phyloP scores from a whole-genome alignment of 1,140 invertebrate genomes.

The Mycetomoellerius zeteki region DNA sequence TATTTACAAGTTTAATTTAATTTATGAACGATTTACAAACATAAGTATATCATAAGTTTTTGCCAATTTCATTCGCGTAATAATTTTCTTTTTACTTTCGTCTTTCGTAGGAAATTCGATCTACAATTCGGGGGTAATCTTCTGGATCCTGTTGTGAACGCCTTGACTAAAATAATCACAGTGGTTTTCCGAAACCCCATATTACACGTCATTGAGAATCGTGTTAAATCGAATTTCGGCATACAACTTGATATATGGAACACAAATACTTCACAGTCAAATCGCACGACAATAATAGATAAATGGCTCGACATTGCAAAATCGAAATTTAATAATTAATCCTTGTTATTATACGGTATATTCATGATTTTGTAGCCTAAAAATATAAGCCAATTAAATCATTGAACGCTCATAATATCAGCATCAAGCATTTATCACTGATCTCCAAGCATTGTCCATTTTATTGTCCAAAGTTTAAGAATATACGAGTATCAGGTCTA shows the following conservation, averaged over 20 bases:
- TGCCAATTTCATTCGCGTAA: background rate
- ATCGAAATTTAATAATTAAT: background rate
- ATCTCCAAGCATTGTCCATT: background rate
- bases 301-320: background rate
- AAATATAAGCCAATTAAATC: background rate
- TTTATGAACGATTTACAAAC: background rate
- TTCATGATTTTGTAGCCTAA: background rate
- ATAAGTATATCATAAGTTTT: background rate
- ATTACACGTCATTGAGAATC: constrained; percentile 51
- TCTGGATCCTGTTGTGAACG: constrained; percentile 70
- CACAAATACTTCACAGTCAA: background rate
- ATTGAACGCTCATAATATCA: background rate
- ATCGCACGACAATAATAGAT: background rate
- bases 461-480: background rate
- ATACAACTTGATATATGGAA: constrained; percentile 46
- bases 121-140: constrained; percentile 70
- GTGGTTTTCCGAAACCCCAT: constrained; percentile 11
- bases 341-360: constrained; percentile 1
- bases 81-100: background rate
- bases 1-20: background rate
- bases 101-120: constrained; percentile 57
- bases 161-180: constrained; percentile 48
- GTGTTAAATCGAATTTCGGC: background rate
- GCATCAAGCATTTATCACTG: background rate
- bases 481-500: no score